Conservation (phyloP, 2,113 vertebrate genomes). For the Tyto alba region DNA sequence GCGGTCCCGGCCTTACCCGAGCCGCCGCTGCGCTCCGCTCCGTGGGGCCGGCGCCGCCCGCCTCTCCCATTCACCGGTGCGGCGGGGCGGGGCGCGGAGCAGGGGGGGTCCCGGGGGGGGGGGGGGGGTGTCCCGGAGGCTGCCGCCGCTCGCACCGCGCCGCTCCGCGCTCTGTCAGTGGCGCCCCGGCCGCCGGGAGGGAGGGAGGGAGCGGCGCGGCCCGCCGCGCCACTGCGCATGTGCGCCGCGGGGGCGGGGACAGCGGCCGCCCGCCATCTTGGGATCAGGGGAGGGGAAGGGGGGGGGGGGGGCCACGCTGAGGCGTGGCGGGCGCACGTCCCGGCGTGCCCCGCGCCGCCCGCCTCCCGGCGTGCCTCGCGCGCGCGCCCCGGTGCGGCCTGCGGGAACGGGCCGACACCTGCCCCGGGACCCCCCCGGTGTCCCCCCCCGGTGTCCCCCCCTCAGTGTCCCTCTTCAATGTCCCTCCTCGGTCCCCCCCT, state of each 20-base stretch:
- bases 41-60: constrained; percentile 60
- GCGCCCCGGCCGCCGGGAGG: constrained; percentile 37
- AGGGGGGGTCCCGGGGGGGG: constrained; percentile 14
- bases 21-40: neutral
- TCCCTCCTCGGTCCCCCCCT: too few species aligned
- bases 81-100: neutral
- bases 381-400: neutral
- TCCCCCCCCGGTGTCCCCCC: too few species aligned
- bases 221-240: constrained; percentile 25
- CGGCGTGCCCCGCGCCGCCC: neutral
- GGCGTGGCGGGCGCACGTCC: neutral
- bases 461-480: too few species aligned
- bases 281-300: too few species aligned
- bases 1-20: constrained; percentile 52
- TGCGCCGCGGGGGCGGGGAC: neutral
- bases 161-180: constrained; percentile 46
- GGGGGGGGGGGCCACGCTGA: too few species aligned
- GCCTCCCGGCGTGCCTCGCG: neutral
- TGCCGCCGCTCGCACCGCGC: constrained; percentile 7
- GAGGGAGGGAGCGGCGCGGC: constrained; percentile 38
- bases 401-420: accelerated
- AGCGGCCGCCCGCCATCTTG: constrained; percentile 19
- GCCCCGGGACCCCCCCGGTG: too few species aligned
- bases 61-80: constrained; percentile 60
- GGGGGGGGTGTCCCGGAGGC: constrained; percentile 29